Percentiles rank a stretch among this genome's conserved stretches.
phyloP scores from a whole-genome alignment of 2,797 vertebrate genomes.

The Epinephelus awoara region DNA sequence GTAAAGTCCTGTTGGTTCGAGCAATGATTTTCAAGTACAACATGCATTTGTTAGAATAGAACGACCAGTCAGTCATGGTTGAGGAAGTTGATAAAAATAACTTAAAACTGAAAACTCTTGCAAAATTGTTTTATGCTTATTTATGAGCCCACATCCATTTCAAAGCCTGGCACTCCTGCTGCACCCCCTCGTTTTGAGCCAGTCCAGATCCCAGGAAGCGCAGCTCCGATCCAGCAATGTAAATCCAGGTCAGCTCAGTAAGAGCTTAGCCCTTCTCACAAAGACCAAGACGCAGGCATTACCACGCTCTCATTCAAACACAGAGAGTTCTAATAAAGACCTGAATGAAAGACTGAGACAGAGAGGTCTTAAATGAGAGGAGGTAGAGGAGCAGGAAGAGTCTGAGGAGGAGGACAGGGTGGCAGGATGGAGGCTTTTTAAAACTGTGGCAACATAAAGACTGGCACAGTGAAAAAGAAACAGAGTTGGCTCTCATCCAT shows the following conservation, averaged over 20 bases:
- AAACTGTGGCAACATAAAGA: slow-evolving; percentile 42
- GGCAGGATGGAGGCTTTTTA: slow-evolving; percentile 45
- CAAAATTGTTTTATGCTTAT: neutral
- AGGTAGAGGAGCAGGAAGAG: slow-evolving; percentile 43
- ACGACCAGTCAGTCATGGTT: neutral
- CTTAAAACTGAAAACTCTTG: neutral
- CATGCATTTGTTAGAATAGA: neutral
- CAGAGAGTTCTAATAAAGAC: slow-evolving; percentile 43
- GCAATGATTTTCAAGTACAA: neutral
- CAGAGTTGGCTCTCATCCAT: slow-evolving; percentile 35
- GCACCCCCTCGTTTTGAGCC: neutral
- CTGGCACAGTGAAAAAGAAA: slow-evolving; percentile 36
- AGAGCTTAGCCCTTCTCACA: slow-evolving; percentile 55
- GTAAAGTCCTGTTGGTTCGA: neutral
- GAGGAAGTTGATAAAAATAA: neutral
- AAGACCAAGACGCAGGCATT: slow-evolving; percentile 58
- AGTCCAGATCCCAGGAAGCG: slow-evolving; percentile 22
- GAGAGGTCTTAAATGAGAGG: slow-evolving; percentile 46
- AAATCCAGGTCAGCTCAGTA: slow-evolving; percentile 67
- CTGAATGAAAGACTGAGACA: slow-evolving; percentile 53
- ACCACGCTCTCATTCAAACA: slow-evolving; percentile 51
- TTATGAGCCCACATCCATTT: neutral
- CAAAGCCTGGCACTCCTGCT: slow-evolving; percentile 13
- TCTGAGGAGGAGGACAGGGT: slow-evolving; percentile 40
- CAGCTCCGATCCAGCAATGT: slow-evolving; percentile 33